Conservation (phyloP, 1,140 invertebrate genomes). For the Matsumurasca onukii region DNA sequence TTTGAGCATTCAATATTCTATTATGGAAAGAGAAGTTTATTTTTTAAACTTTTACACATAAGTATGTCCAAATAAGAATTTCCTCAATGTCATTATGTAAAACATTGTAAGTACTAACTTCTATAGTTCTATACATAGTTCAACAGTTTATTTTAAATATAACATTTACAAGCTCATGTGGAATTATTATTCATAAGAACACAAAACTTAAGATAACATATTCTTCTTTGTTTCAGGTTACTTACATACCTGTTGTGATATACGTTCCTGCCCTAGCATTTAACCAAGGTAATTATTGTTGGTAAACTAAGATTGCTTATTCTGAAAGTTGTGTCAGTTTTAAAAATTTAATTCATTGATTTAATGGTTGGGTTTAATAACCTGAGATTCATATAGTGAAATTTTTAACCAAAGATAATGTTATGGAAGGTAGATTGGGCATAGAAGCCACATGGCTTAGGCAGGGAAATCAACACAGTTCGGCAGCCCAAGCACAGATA, state of each 20-base stretch:
- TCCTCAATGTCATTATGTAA: neutral
- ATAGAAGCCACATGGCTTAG: no score
- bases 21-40: neutral
- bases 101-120: neutral
- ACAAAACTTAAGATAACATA: neutral
- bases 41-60: neutral
- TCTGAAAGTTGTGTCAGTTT: no score
- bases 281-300: conserved; percentile 43
- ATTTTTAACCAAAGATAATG: no score
- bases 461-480: no score
- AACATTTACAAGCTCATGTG: neutral
- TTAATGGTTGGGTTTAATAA: no score
- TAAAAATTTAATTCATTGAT: no score
- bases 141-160: neutral
- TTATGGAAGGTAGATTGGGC: no score
- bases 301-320: neutral
- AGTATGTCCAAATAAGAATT: neutral
- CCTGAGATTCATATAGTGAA: no score
- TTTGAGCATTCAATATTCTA: neutral
- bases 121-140: neutral
- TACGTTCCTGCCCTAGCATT: conserved; percentile 47
- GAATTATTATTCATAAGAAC: neutral
- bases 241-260: conserved; percentile 46
- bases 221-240: conserved; percentile 31
- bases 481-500: no score